phyloP scores from a whole-genome alignment of 2,888 invertebrate genomes.

The Ctena decussata region DNA sequence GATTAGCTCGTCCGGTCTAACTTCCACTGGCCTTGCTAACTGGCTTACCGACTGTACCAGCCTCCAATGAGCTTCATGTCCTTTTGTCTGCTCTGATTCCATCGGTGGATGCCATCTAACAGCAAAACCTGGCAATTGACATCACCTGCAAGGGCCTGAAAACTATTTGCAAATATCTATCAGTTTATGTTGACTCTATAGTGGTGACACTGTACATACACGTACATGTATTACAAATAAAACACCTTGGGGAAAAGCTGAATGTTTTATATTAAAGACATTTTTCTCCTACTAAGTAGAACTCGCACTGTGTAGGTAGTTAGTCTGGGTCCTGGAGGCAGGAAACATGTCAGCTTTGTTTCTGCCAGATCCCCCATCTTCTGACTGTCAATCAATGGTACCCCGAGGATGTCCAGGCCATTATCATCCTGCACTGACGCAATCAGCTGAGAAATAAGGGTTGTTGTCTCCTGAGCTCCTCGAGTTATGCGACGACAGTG shows the following conservation, averaged over 20 bases:
- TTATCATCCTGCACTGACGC: constrained; percentile 41
- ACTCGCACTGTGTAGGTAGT: no score
- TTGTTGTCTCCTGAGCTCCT: constrained; percentile 48
- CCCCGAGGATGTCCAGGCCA: constrained; percentile 56
- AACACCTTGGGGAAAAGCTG: no score
- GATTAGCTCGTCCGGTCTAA: neutral
- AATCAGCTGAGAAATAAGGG: constrained; percentile 49
- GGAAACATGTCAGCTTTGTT: constrained; percentile 55
- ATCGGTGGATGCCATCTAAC: constrained; percentile 3
- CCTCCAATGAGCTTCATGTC: neutral
- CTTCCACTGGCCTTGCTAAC: no score
- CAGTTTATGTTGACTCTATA: no score
- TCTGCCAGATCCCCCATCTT: constrained; percentile 62
- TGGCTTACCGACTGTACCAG: no score
- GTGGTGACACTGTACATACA: no score
- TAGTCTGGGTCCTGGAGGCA: constrained; percentile 70
- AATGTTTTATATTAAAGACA: no score
- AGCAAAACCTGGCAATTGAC: neutral
- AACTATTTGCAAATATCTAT: no score
- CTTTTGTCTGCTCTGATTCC: neutral
- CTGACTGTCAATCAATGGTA: constrained; percentile 53
- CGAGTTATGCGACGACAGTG: constrained; percentile 63
- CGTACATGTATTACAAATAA: no score
- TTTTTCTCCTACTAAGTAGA: no score
- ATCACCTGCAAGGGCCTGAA: constrained; percentile 6